These are phyloP conservation scores for Acanthurus tractus DNA, from an alignment of 2,797 vertebrate genomes.

Conservation along the genomic window DNA sequence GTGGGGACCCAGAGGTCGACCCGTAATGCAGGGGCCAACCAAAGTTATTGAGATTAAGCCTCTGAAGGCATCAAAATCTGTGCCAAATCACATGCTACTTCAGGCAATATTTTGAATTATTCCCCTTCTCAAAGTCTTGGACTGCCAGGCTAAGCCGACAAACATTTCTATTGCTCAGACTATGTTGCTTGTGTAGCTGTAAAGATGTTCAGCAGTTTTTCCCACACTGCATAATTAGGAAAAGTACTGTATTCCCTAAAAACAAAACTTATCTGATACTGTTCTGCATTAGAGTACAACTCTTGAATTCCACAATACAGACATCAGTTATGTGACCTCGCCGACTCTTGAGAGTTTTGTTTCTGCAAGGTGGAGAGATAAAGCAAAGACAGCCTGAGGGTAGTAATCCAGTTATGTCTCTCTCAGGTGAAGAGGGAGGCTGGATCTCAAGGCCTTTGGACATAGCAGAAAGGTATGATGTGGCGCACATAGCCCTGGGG, in stretches of 20 bases:
- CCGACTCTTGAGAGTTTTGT: slow-evolving; percentile 51
- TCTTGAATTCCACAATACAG: slow-evolving; percentile 43
- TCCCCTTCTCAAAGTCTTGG: background rate
- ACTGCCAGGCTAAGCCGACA: background rate
- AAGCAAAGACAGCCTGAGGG: slow-evolving; percentile 65
- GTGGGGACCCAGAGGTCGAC: background rate
- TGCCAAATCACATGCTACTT: background rate
- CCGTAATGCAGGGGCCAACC: background rate
- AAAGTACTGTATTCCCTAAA: slow-evolving; percentile 9
- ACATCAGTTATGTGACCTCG: slow-evolving; percentile 55
- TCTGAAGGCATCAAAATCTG: background rate
- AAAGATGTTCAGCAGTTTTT: slow-evolving; percentile 21
- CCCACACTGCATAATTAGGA: slow-evolving; percentile 15
- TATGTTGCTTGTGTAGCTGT: slow-evolving; percentile 1
- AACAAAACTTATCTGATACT: slow-evolving; percentile 38
- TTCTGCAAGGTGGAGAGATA: slow-evolving; percentile 64
- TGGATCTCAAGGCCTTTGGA: slow-evolving; percentile 61
- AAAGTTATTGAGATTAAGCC: background rate
- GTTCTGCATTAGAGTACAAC: slow-evolving; percentile 28
- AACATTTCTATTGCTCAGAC: slow-evolving; percentile 8
- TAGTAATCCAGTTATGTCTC: slow-evolving; percentile 51
- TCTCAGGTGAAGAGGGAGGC: slow-evolving; percentile 60
- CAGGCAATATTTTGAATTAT: background rate
- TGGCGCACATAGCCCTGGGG: slow-evolving; percentile 66
- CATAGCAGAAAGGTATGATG: slow-evolving; percentile 46